Evolutionary conservation across 2,797 vertebrate species (phyloP), one percentile per base, ranked within the genome.

Genomic region (Hypotaenidia philippensis): DNA sequence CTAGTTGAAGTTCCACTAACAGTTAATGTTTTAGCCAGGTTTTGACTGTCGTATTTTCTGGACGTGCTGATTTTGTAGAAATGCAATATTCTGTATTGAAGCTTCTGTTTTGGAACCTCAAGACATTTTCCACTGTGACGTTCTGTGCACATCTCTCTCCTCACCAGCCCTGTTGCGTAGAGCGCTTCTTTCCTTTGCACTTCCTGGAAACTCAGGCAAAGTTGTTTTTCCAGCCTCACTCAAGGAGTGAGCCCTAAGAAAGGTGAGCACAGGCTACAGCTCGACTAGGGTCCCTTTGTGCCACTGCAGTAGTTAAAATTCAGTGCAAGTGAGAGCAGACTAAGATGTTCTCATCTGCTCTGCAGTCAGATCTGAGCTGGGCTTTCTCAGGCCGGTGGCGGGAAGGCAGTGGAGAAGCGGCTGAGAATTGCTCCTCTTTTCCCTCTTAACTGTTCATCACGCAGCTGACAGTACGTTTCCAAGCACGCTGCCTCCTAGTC

Each of bases 401-500:
- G 34, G 53, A 41, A 82, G 75, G 47, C 79, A 65, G 64, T 11
- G 55, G 87, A 84, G 68, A 57, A 87, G 59, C 2, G 4, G 17
- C 7, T 87, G 77, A 49, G 64, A 79, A 53, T 53, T 65, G 44
- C 44, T 89, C 45, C 27, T 92, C 75, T 56, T 92, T 74, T 74
- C 89, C 52, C 78, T 78, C 65, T 59, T 64, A 32, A 34, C 78
- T 64, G n/a, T 87, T 89, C 61, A 34, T 68, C 88, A 77, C 23
- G 4, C 56, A 76, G 80, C 88, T 94, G 92, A 95, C 83, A 69
- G 38, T 20, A 49, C 47, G 70, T 81, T 93, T 91, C 55, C 0
- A 0, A 96, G 81, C 27, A 11, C 14, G 32, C 49, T 95, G 93
- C 85, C 70, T 95, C 31, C 77, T 59, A 60, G 40, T 74, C 81